Percentiles rank a stretch among this genome's conserved stretches.
phyloP scores from a whole-genome alignment of 1,140 invertebrate species.

The Drosophila hydei region DNA sequence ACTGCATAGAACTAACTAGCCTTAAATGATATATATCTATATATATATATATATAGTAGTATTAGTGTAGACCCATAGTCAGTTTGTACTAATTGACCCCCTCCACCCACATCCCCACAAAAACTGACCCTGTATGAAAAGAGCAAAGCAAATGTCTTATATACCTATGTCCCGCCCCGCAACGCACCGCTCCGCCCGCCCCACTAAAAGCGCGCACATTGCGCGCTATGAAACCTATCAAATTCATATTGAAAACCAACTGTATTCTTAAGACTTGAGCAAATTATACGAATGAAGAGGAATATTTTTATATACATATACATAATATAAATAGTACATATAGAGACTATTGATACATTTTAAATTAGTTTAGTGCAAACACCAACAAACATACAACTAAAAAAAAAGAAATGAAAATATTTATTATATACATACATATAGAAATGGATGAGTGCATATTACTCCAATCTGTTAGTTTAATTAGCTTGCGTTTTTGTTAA shows the following conservation, averaged over 20 bases:
- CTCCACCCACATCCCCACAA: not conserved
- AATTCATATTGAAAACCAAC: slow-evolving; percentile 81
- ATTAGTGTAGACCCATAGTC: slow-evolving; percentile 55
- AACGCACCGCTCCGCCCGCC: not conserved
- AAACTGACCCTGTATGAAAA: slow-evolving; percentile 26
- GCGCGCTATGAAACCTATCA: slow-evolving; percentile 65
- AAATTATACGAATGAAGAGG: slow-evolving; percentile 77
- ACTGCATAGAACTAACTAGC: slow-evolving; percentile 44
- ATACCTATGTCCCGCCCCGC: slow-evolving; percentile 10
- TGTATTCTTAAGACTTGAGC: slow-evolving; percentile 77
- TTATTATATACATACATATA: slow-evolving; percentile 54
- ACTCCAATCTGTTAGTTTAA: slow-evolving; percentile 69
- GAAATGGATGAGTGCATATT: slow-evolving; percentile 52
- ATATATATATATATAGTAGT: slow-evolving; percentile 36
- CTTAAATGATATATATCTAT: no score
- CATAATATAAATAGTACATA: slow-evolving; percentile 27
- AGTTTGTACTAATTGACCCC: slow-evolving; percentile 74
- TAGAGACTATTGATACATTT: slow-evolving; percentile 60
- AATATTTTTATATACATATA: slow-evolving; percentile 59
- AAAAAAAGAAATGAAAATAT: slow-evolving; percentile 45
- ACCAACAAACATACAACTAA: slow-evolving; percentile 44
- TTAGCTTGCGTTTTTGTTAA: slow-evolving; percentile 83
- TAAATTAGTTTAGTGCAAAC: slow-evolving; percentile 45
- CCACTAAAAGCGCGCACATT: slow-evolving; percentile 67
- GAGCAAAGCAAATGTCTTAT: slow-evolving; percentile 34